Conservation (phyloP, 2,888 invertebrate species). For the Drosophila heteroneura region DNA sequence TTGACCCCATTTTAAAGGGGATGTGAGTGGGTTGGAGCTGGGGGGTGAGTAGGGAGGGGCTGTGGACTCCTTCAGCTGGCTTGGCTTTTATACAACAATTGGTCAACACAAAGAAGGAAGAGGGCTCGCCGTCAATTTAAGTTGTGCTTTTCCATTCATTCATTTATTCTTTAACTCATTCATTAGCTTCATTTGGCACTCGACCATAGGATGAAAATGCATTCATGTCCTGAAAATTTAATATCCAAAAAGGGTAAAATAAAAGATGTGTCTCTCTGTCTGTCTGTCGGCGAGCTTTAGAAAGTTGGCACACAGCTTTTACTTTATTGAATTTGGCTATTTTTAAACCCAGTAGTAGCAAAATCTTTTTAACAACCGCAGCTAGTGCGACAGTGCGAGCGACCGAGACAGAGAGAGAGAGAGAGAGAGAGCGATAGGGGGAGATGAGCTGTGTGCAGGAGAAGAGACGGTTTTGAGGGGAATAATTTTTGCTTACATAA, state of each 20-base stretch:
- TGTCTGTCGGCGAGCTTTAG: conserved; percentile 8
- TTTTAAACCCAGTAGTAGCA: conserved; percentile 25
- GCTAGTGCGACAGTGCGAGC: neutral
- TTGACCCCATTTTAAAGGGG: neutral
- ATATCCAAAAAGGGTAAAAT: neutral
- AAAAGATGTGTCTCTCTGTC: neutral
- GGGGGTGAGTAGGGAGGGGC: neutral
- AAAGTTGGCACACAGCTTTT: conserved; percentile 47
- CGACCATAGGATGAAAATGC: conserved; percentile 22
- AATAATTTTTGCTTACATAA: conserved; percentile 43
- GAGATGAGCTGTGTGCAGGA: conserved; percentile 13
- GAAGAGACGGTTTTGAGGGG: conserved; percentile 17
- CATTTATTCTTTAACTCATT: neutral
- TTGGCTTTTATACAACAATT: conserved; percentile 18
- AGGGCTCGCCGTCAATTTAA: conserved; percentile 24
- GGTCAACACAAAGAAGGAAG: conserved; percentile 27
- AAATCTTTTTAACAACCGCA: conserved; percentile 40
- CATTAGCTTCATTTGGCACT: conserved; percentile 50
- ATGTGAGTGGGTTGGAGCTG: neutral
- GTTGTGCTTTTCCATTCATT: conserved; percentile 17
- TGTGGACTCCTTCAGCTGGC: neutral
- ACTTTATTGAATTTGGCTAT: conserved; percentile 57
- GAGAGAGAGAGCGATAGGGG: neutral
- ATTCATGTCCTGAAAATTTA: conserved; percentile 37
- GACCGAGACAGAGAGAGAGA: neutral